These are phyloP conservation scores for Synanthedon formicaeformis DNA, from an alignment of 2,888 invertebrate species.

Conservation along the genomic window DNA sequence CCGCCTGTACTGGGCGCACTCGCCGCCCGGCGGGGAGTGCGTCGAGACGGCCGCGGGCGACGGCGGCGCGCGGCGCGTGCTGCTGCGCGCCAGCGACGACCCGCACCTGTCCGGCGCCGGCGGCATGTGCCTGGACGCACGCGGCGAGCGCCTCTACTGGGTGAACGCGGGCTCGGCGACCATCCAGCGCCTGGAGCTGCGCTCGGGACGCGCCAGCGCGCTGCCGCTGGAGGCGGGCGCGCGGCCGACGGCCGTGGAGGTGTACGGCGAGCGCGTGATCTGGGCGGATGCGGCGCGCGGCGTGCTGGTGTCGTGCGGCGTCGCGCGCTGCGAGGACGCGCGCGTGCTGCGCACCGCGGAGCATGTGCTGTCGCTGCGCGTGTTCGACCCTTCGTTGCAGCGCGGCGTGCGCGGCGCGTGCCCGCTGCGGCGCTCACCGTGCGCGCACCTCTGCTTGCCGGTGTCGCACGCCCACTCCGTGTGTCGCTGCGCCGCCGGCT, in stretches of 20 bases:
- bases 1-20: constrained; percentile 70
- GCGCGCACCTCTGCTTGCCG: constrained; percentile 82
- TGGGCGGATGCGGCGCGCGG: constrained; percentile 76
- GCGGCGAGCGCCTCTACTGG: constrained; percentile 78
- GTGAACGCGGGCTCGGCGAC: constrained; percentile 44
- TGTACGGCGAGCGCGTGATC: constrained; percentile 73
- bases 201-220: constrained; percentile 26
- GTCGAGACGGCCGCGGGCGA: constrained; percentile 77
- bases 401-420: constrained; percentile 61
- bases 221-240: constrained; percentile 35
- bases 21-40: constrained; percentile 43
- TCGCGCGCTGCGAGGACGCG: constrained; percentile 61
- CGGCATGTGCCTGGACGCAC: constrained; percentile 68
- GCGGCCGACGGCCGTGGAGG: constrained; percentile 74
- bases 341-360: constrained; percentile 67
- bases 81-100: constrained; percentile 23
- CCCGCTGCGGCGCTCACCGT: constrained; percentile 61
- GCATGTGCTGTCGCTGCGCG: constrained; percentile 74
- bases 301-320: constrained; percentile 74
- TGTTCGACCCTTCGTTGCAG: constrained; percentile 78
- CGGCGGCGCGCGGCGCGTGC: constrained; percentile 59
- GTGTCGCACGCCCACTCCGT: constrained; percentile 61
- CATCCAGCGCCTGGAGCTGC: constrained; percentile 73
- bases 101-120: constrained; percentile 31
- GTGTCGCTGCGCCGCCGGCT: constrained; percentile 84